Percentiles rank a stretch among this genome's conserved stretches.
Evolutionary conservation across 2,888 invertebrate genomes (phyloP).

Genomic region (Leptinotarsa peninsularis): DNA sequence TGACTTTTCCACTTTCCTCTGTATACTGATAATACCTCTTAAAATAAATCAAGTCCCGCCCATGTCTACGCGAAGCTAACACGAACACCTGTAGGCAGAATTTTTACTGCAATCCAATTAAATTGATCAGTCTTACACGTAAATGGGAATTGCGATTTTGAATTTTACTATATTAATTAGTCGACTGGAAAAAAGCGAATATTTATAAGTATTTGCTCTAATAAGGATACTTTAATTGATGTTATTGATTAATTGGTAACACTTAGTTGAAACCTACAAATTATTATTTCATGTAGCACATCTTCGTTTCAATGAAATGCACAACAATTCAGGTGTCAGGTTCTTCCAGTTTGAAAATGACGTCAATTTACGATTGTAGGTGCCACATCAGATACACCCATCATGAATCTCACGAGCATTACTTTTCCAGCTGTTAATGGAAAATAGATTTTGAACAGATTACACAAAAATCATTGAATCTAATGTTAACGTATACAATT

Average conservation of each 20-base stretch:
- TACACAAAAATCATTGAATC: too few relatives aligned
- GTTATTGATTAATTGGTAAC: conserved; percentile 31
- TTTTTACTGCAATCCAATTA: conserved; percentile 46
- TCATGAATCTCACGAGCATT: too few relatives aligned
- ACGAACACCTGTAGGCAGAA: conserved; percentile 41
- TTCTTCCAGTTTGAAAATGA: too few relatives aligned
- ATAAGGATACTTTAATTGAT: conserved; percentile 31
- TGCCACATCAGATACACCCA: too few relatives aligned
- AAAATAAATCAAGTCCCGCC: conserved; percentile 21
- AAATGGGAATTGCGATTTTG: conserved; percentile 43
- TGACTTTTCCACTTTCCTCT: neutral
- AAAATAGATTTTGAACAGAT: too few relatives aligned
- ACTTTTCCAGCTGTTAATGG: too few relatives aligned
- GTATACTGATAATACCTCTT: neutral
- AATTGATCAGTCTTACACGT: conserved; percentile 39
- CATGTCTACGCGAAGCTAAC: conserved; percentile 14
- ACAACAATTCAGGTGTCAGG: too few relatives aligned
- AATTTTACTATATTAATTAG: conserved; percentile 43
- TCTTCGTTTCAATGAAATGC: too few relatives aligned
- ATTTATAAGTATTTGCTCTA: conserved; percentile 24
- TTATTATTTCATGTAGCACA: neutral
- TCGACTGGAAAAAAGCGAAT: conserved; percentile 26
- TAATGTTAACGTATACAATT: too few relatives aligned
- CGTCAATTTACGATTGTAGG: too few relatives aligned
- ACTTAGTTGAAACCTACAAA: neutral